A percentile compares a stretch with the other conserved stretches of the same genome.
Evolutionary conservation across 1,140 invertebrate genomes (phyloP).

Genomic region (Macrocentrus cingulum): DNA sequence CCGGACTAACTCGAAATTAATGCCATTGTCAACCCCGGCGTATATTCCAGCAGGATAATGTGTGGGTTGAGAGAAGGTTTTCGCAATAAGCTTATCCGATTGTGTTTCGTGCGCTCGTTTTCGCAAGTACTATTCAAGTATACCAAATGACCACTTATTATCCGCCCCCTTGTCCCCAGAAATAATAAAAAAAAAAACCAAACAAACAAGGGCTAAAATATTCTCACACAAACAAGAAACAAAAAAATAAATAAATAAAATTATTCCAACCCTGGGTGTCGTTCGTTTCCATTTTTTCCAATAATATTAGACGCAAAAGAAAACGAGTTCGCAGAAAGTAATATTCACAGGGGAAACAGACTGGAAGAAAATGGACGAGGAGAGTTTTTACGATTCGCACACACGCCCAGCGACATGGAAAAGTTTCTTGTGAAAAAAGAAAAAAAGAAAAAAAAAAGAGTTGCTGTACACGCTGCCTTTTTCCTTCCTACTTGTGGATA

Average conservation of each 20-base stretch:
- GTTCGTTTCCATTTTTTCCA: background rate
- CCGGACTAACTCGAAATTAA: slow-evolving; percentile 1
- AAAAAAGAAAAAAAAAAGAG: background rate
- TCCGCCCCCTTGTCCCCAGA: no score
- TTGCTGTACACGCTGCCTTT: no score
- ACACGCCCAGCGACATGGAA: slow-evolving; percentile 2
- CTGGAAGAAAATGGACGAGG: slow-evolving; percentile 5
- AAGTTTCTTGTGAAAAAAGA: slow-evolving; percentile 2
- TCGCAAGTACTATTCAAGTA: background rate
- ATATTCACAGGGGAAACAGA: background rate
- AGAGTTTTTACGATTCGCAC: slow-evolving; percentile 9
- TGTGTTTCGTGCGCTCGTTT: background rate
- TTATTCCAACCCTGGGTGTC: no score
- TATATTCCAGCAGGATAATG: background rate
- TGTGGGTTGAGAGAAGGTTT: slow-evolving; percentile 2
- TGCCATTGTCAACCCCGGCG: background rate
- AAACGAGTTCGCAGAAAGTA: background rate
- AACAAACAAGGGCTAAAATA: no score
- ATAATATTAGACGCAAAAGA: background rate
- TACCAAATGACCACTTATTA: background rate
- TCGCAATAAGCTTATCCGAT: slow-evolving; percentile 10
- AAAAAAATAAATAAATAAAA: no score
- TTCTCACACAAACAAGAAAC: no score
- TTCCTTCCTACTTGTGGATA: no score
- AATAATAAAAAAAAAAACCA: no score